Evolutionary conservation across 2,888 invertebrate genomes (phyloP).

Genomic region (Digitonthophagus gazella): DNA sequence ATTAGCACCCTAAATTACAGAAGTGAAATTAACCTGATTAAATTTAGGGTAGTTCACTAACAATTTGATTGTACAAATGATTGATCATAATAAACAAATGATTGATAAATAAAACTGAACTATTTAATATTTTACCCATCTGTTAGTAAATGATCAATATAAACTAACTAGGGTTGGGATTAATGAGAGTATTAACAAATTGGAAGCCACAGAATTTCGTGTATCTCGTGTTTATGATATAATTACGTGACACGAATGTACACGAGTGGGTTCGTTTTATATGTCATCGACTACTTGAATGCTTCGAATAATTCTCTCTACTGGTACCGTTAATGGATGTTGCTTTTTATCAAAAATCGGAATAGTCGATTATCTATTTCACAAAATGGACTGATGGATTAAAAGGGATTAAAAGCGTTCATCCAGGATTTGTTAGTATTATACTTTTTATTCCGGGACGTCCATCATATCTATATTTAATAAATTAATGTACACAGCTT

Average conservation of each 20-base stretch:
- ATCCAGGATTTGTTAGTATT: background rate
- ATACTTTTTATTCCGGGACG: background rate
- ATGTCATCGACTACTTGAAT: background rate
- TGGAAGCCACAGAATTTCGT: background rate
- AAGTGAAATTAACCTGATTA: background rate
- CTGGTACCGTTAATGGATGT: background rate
- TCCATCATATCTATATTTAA: too few species aligned
- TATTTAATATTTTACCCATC: too few species aligned
- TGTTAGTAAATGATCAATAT: background rate
- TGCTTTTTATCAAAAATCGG: background rate
- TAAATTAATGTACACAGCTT: too few species aligned
- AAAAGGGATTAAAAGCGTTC: background rate
- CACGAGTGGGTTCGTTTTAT: background rate
- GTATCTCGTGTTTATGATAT: background rate
- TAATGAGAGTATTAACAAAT: background rate
- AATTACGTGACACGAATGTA: background rate
- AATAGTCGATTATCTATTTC: background rate
- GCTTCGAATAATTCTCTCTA: background rate
- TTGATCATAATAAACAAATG: too few species aligned
- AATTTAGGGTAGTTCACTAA: background rate
- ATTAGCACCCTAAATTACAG: background rate
- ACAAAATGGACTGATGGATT: background rate
- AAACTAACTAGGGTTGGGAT: background rate
- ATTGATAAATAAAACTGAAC: too few species aligned
- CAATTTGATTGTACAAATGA: too few species aligned